Base-by-base conservation (phyloP, 2,888 invertebrate genomes). In the Noctua pronuba region DNA sequence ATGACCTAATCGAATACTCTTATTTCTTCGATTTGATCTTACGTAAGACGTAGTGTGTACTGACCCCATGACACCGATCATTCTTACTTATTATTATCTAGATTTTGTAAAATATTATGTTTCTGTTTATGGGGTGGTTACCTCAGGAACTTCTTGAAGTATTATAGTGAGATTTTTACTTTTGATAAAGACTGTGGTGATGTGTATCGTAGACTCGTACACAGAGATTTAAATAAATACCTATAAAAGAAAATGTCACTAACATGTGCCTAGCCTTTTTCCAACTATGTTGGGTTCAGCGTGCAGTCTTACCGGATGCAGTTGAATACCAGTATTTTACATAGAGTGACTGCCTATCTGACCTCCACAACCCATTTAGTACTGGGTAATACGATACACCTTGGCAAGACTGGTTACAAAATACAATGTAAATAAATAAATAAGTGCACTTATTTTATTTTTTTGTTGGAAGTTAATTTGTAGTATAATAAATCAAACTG, bases 11-110 rank as follows among this genome's bases (percentile, higher is more conserved):
- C 18, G 24, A 52, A 52, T 46, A 46, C 38, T 78, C 35, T 38
- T 60, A 74, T 74, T 84, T 71, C 62, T 68, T 68, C 58, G 44
- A 62, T 69, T 84, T 44, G 67, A 28, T 81, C 21, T 82, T 85
- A 85, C 46, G 38, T 85, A 71, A 85, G 24, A 18, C 31, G 31
- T 35, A 52, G 65, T 41, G 52, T 35, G 60, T 41, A 65, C 11
- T 84, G 74, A 80, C 65, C 41, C 66, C n/a, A 62, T 84, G 74
- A 80, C 65, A 35, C 66, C n/a, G 35, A 35, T 62, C 10, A 21
- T 35, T 62, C 28, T 28, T 16, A 49, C 41, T 64, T 18, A 80
- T 82, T 71, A 35, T 31, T 75, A 77, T 60, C 11, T 58, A 38
- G 77, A 46, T 38, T n/a, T 31, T 31, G 8, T 21, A 55, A 18